Percentiles rank a stretch among this genome's conserved stretches.
Conservation (phyloP, 2,888 invertebrate species). For the Machimus atricapillus region DNA sequence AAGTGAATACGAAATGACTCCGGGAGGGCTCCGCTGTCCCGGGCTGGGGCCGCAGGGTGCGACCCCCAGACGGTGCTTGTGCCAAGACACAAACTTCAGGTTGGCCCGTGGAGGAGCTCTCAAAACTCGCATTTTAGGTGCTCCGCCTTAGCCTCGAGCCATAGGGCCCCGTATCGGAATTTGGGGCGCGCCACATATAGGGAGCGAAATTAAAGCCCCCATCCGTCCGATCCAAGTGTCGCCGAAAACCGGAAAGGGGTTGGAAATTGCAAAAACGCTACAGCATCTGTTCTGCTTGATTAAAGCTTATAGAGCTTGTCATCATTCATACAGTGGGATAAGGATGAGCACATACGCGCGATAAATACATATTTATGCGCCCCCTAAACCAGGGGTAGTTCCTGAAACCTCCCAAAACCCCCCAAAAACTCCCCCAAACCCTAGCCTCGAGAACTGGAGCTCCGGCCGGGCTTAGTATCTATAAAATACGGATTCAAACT, state of each 20-base stretch:
- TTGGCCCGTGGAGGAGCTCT: not conserved
- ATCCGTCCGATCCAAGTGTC: not conserved
- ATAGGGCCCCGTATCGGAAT: not conserved
- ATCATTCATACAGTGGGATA: slow-evolving; percentile 34
- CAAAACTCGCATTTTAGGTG: not conserved
- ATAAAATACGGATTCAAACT: slow-evolving; percentile 33
- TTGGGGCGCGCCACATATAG: not conserved
- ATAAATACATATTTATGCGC: slow-evolving; percentile 38
- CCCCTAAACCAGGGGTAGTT: not conserved
- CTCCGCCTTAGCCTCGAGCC: not conserved
- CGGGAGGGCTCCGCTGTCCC: not conserved
- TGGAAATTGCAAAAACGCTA: slow-evolving; percentile 33
- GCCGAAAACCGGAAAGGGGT: not conserved
- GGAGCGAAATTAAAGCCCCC: not conserved
- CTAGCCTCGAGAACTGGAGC: not conserved
- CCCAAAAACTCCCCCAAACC: not conserved
- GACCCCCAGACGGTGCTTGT: not conserved
- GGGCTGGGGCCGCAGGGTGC: not conserved
- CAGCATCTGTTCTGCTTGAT: slow-evolving; percentile 39
- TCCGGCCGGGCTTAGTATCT: not conserved
- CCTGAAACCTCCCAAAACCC: not conserved
- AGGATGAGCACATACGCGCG: slow-evolving; percentile 35
- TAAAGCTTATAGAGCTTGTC: slow-evolving; percentile 38
- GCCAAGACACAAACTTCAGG: not conserved
- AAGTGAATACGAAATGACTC: slow-evolving; percentile 20